These are phyloP conservation scores for Zophobas atratus DNA, from an alignment of 1,140 invertebrate species.

Conservation along the genomic window DNA sequence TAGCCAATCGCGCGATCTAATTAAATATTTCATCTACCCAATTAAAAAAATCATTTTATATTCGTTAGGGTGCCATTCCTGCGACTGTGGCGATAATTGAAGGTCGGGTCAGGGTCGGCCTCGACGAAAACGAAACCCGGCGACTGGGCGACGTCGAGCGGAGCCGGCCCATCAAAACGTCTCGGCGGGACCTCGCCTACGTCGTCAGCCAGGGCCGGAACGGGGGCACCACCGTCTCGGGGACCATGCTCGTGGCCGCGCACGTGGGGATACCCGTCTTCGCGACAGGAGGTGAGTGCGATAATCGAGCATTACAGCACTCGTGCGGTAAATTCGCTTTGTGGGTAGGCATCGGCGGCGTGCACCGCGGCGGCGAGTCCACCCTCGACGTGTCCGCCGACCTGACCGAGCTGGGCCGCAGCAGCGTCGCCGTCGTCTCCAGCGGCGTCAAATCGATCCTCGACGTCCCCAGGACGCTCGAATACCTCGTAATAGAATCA, in stretches of 20 bases:
- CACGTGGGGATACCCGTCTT: constrained; percentile 91
- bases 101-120: constrained; percentile 88
- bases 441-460: constrained; percentile 98
- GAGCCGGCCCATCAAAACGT: constrained; percentile 80
- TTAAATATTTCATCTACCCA: not conserved
- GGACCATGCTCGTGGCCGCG: constrained; percentile 90
- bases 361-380: constrained; percentile 89
- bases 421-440: constrained; percentile 91
- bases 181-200: constrained; percentile 88
- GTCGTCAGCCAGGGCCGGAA: constrained; percentile 79
- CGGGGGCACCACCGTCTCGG: constrained; percentile 97
- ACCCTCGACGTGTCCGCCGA: constrained; percentile 97
- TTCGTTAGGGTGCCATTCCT: constrained; percentile 85
- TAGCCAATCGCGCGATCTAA: not conserved
- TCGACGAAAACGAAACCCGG: constrained; percentile 77
- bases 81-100: constrained; percentile 93
- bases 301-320: not conserved
- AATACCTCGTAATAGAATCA: constrained; percentile 83
- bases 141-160: constrained; percentile 72
- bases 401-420: constrained; percentile 90
- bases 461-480: constrained; percentile 94
- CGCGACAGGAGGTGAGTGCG: constrained; percentile 83
- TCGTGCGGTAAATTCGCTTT: no score
- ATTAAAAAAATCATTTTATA: not conserved
- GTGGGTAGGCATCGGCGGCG: constrained; percentile 85